A percentile compares a stretch with the other conserved stretches of the same genome.
These are phyloP conservation scores for Epinephelus lanceolatus DNA, from an alignment of 2,113 vertebrate genomes.

Conservation along the genomic window DNA sequence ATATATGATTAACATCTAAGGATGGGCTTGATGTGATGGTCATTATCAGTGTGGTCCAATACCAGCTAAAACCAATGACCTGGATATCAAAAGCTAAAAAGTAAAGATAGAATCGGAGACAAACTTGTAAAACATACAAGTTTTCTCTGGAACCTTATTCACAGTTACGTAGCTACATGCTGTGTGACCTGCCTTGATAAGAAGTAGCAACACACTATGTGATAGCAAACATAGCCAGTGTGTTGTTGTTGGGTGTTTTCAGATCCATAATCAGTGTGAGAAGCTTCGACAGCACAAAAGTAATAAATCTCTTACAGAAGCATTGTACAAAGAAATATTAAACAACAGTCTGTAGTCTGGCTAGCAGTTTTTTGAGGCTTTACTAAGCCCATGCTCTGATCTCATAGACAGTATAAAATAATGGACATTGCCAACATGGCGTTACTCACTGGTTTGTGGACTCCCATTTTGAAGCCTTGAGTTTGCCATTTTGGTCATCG, in stretches of 20 bases:
- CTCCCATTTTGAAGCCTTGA: too few species aligned
- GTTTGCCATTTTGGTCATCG: too few species aligned
- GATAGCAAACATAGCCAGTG: background rate
- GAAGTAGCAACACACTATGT: background rate
- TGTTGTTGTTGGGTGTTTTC: background rate
- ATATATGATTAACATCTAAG: constrained; percentile 12
- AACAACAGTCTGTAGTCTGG: background rate
- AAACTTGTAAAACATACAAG: background rate
- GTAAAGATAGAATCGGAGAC: background rate
- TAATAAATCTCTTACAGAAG: background rate
- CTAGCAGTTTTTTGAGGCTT: too few species aligned
- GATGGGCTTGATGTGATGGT: background rate
- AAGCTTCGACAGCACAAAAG: background rate
- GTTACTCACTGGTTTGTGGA: too few species aligned
- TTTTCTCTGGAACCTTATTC: too few species aligned
- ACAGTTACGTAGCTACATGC: too few species aligned
- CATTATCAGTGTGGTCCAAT: background rate
- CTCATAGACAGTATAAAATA: too few species aligned
- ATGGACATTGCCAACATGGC: too few species aligned
- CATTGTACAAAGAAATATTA: background rate
- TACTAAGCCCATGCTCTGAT: too few species aligned
- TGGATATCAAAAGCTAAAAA: background rate
- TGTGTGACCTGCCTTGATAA: background rate
- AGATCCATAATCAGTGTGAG: background rate
- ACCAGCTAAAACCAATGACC: background rate